Evolutionary conservation across 2,888 invertebrate species (phyloP).

Genomic region (Amiota communis): DNA sequence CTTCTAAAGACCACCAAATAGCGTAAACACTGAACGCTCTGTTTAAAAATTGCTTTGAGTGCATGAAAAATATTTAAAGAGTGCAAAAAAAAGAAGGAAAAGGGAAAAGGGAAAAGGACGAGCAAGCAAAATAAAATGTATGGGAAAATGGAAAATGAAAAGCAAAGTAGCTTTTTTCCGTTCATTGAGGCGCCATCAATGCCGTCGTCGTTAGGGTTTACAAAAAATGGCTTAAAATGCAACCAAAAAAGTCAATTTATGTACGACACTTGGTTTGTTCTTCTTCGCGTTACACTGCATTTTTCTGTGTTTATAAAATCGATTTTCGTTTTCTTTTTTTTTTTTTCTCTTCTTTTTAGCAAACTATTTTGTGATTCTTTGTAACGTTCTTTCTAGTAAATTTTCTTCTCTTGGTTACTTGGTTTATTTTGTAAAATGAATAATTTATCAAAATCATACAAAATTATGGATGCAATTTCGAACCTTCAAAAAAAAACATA

Average conservation of each 20-base stretch:
- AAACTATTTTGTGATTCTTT: too few relatives aligned
- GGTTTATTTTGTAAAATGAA: too few relatives aligned
- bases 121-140: neutral
- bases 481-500: too few relatives aligned
- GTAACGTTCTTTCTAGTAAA: too few relatives aligned
- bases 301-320: neutral
- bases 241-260: slow-evolving; percentile 21
- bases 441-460: too few relatives aligned
- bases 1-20: too few relatives aligned
- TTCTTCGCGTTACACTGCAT: neutral
- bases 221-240: slow-evolving; percentile 22
- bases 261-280: slow-evolving; percentile 4
- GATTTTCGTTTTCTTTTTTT: neutral
- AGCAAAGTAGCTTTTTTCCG: neutral
- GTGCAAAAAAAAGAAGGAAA: neutral
- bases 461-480: too few relatives aligned
- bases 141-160: neutral
- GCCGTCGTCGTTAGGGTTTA: neutral
- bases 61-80: too few relatives aligned
- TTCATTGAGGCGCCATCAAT: too few relatives aligned
- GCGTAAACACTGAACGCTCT: too few relatives aligned
- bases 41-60: too few relatives aligned
- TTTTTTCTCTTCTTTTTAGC: neutral
- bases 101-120: neutral
- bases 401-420: too few relatives aligned